Evolutionary conservation across 2,888 invertebrate species (phyloP), one percentile per base, ranked within the genome.

Genomic region (Dilophus febrilis): DNA sequence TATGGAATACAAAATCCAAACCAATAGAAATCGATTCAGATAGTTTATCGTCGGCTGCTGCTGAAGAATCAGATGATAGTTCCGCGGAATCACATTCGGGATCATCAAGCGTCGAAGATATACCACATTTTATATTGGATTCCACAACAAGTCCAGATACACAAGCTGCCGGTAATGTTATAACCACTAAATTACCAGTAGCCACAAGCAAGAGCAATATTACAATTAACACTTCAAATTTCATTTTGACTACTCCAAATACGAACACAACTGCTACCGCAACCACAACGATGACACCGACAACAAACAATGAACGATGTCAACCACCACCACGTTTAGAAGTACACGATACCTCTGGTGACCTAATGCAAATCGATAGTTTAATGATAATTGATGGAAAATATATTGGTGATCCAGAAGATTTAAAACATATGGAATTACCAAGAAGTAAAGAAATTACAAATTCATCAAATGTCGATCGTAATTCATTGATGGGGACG

Each of bases 331-430:
- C 84, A 0, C 66, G 79, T 39, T 60, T 83, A 1, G 80, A 82
- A 57, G 73, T 83, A 10, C 79, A 79, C 53, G 74, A 79, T 47
- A 77, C 71, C 37, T 72, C 73, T 30, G 80, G 78, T 0, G 74
- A 77, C 45, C 56, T 78, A 10, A 67, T 78, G 56, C 69, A 72
- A 50, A 58, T 72, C 36, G 72, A 74, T 49, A 72, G 72, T 47
- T 54, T 73, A 2, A 70, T 67, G 64, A 62, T 73, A 30, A 58
- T 71, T 14, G 58, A 62, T 49, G 59, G 62, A 2, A 55, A 59
- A 48, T 59, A 63, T 42, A 58, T 62, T 30, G 64, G 64, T 8
- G 64, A 64, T 48, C 59, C 59, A 5, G 62, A 61, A 36, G 62
- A 63, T 51, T 52, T 63, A 12, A 59, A 59, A 38, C 54, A 50